Conservation (phyloP, 2,797 vertebrate genomes). For the Capromys pilorides region DNA sequence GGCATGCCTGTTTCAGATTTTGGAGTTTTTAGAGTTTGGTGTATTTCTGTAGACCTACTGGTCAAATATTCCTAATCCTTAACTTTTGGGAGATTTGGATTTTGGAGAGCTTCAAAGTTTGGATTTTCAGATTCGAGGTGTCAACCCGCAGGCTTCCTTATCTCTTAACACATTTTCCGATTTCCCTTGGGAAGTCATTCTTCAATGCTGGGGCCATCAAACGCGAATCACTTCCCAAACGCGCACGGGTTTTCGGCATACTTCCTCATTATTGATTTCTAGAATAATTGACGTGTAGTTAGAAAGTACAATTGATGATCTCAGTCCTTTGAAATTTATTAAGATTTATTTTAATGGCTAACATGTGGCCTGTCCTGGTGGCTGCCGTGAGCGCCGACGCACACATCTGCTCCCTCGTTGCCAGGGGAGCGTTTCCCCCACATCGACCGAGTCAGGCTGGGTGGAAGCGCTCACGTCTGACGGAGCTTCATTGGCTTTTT, state of each 20-base stretch:
- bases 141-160: neutral
- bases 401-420: neutral
- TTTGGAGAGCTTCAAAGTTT: neutral
- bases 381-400: neutral
- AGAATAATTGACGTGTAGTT: conserved; percentile 4
- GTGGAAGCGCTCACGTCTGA: neutral
- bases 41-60: neutral
- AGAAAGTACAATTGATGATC: conserved; percentile 13
- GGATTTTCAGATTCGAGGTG: neutral
- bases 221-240: conserved; percentile 15
- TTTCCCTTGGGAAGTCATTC: conserved; percentile 23
- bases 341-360: neutral
- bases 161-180: neutral
- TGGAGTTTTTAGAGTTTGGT: neutral
- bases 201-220: conserved; percentile 3
- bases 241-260: neutral
- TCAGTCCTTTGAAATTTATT: conserved; percentile 3
- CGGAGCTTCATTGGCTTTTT: neutral
- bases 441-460: neutral
- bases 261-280: conserved; percentile 8
- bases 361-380: neutral
- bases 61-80: neutral
- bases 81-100: neutral
- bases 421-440: neutral
- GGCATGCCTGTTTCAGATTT: neutral